These are phyloP conservation scores for Enteromius treurensis DNA, from an alignment of 2,797 vertebrate genomes.

Conservation along the genomic window DNA sequence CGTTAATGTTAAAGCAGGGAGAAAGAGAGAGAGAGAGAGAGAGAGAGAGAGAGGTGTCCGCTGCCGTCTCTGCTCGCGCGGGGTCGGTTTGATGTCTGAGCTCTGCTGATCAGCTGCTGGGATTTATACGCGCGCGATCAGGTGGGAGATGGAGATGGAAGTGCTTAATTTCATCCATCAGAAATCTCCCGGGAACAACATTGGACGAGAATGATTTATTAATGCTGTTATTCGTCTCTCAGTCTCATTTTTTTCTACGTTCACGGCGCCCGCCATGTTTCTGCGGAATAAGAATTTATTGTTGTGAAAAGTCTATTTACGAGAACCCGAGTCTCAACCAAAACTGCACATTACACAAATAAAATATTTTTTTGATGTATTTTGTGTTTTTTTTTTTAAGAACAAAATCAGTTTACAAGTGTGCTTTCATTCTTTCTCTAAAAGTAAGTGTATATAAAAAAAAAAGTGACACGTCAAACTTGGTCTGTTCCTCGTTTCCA, in stretches of 20 bases:
- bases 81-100: constrained; percentile 73
- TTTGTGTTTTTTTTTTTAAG: not conserved
- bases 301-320: constrained; percentile 59
- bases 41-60: constrained; percentile 45
- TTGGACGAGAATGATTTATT: constrained; percentile 83
- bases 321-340: constrained; percentile 57
- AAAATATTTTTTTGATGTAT: not conserved
- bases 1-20: constrained; percentile 35
- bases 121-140: constrained; percentile 82
- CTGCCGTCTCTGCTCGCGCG: constrained; percentile 63
- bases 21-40: constrained; percentile 32
- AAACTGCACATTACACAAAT: not conserved
- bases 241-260: constrained; percentile 58
- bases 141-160: constrained; percentile 78
- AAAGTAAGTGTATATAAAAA: not conserved
- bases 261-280: constrained; percentile 70
- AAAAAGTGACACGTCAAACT: constrained; percentile 4
- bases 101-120: constrained; percentile 81
- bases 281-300: constrained; percentile 71
- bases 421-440: not conserved
- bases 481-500: not conserved
- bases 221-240: constrained; percentile 80
- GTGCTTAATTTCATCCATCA: constrained; percentile 88
- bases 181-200: constrained; percentile 82
- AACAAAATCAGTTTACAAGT: not conserved